Percentiles rank a stretch among this genome's conserved stretches.
These are phyloP conservation scores for Diarsia rubi DNA, from an alignment of 2,888 invertebrate species.

Conservation along the genomic window DNA sequence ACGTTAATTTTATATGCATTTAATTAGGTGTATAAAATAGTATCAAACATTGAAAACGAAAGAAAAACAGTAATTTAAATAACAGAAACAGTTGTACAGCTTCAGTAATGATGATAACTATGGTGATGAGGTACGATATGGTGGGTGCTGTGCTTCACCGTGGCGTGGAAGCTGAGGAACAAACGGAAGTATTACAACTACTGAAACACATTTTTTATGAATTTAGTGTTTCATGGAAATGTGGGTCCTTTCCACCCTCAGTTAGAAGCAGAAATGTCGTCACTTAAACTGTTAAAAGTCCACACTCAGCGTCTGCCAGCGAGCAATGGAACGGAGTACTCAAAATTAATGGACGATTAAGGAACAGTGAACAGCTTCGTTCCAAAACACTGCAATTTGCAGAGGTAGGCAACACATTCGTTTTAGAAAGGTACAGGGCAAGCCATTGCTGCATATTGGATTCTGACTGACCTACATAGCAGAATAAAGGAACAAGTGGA, in stretches of 20 bases:
- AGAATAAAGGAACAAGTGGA: no score
- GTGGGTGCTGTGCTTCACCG: constrained; percentile 73
- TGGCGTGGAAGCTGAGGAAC: constrained; percentile 77
- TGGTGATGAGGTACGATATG: constrained; percentile 67
- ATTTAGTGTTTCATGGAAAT: neutral
- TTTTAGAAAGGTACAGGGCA: no score
- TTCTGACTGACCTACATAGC: no score
- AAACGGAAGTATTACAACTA: neutral
- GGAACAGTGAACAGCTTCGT: no score
- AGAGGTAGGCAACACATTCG: no score
- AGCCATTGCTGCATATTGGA: no score
- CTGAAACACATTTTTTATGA: neutral
- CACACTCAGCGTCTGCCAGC: neutral
- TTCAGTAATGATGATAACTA: constrained; percentile 38
- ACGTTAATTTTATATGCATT: constrained; percentile 5
- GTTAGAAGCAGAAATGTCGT: neutral
- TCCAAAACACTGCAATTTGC: no score
- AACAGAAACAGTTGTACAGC: constrained; percentile 8
- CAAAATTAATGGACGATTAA: no score
- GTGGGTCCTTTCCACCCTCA: neutral
- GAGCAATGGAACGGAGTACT: neutral
- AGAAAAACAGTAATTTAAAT: constrained; percentile 9
- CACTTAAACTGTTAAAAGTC: neutral
- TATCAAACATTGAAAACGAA: constrained; percentile 18
- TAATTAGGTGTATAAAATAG: constrained; percentile 24